Evolutionary conservation across 2,888 invertebrate species (phyloP).

Genomic region (Tholera decimalis): DNA sequence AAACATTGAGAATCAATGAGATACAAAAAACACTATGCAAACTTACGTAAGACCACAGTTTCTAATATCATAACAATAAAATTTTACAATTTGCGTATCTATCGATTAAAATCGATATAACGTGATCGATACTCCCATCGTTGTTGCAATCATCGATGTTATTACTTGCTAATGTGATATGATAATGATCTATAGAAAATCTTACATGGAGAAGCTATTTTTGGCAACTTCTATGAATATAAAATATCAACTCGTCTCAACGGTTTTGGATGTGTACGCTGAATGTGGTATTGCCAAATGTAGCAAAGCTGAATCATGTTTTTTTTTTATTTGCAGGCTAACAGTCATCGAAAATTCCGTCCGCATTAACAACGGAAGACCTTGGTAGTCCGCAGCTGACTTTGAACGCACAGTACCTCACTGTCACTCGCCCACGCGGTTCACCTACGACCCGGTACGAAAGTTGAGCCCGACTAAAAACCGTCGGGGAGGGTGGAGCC

Average conservation of each 20-base stretch:
- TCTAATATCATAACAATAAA: constrained; percentile 60
- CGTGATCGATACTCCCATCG: constrained; percentile 56
- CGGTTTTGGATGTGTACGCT: constrained; percentile 8
- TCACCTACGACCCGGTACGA: constrained; percentile 66
- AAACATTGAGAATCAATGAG: constrained; percentile 56
- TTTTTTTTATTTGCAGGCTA: constrained; percentile 82
- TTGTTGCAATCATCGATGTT: constrained; percentile 43
- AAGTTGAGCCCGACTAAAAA: constrained; percentile 60
- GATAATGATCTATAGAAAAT: constrained; percentile 53
- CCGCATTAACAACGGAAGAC: constrained; percentile 70
- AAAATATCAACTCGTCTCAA: constrained; percentile 23
- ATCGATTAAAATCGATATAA: constrained; percentile 60
- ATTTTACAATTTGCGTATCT: constrained; percentile 51
- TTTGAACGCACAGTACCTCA: constrained; percentile 67
- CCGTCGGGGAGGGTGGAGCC: constrained; percentile 53
- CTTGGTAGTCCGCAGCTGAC: constrained; percentile 72
- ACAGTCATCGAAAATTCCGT: constrained; percentile 75
- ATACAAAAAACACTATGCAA: constrained; percentile 45
- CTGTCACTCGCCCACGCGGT: constrained; percentile 75
- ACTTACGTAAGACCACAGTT: constrained; percentile 57
- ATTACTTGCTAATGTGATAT: constrained; percentile 35
- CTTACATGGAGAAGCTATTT: constrained; percentile 23
- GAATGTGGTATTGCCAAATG: constrained; percentile 52
- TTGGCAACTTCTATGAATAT: constrained; percentile 32
- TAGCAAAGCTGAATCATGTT: constrained; percentile 60